phyloP scores from a whole-genome alignment of 2,797 vertebrate species.

The Astyanax mexicanus region DNA sequence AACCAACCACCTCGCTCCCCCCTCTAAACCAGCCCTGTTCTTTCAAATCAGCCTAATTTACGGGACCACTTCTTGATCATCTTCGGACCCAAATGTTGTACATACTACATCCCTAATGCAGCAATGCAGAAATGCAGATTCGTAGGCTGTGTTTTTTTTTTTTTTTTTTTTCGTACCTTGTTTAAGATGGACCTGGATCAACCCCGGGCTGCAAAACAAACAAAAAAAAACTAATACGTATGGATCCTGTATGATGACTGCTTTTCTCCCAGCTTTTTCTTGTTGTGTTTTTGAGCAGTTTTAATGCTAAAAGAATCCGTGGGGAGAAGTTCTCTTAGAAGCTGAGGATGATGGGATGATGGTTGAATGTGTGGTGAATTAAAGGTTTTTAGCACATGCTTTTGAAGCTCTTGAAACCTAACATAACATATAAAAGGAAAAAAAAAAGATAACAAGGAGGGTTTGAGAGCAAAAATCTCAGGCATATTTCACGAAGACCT shows the following conservation, averaged over 20 bases:
- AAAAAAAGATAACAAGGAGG: slow-evolving; percentile 14
- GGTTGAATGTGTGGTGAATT: not conserved
- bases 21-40: not conserved
- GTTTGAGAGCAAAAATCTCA: slow-evolving; percentile 64
- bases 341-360: no score
- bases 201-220: slow-evolving; percentile 32
- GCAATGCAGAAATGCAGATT: no score
- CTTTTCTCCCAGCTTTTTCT: slow-evolving; percentile 29
- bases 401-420: not conserved
- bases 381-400: slow-evolving; percentile 7
- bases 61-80: slow-evolving; percentile 55
- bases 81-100: slow-evolving; percentile 39
- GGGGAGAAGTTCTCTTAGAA: slow-evolving; percentile 3
- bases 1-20: no score
- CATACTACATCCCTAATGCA: slow-evolving; percentile 22
- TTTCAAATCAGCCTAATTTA: slow-evolving; percentile 7
- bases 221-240: no score
- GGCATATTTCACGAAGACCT: slow-evolving; percentile 63
- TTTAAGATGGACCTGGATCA: slow-evolving; percentile 23
- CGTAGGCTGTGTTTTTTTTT: slow-evolving; percentile 10
- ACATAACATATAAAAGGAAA: not conserved
- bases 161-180: not conserved
- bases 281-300: slow-evolving; percentile 17
- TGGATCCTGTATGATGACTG: slow-evolving; percentile 9
- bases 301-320: slow-evolving; percentile 16